Evolutionary conservation across 2,888 invertebrate species (phyloP).

Genomic region (Oxyteleia sp.): DNA sequence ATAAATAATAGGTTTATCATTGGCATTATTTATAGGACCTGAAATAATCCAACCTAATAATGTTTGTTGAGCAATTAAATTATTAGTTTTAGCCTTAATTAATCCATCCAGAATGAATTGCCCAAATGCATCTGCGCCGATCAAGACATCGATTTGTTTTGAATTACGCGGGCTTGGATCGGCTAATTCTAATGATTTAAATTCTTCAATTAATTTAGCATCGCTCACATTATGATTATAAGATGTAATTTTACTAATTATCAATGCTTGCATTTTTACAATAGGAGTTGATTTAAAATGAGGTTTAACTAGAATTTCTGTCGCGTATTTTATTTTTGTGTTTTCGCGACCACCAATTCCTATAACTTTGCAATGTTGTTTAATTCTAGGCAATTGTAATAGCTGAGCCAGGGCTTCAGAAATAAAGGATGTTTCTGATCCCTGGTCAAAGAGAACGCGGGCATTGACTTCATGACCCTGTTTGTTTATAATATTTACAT

Average conservation of each 20-base stretch:
- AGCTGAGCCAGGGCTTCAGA: background rate
- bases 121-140: too few species aligned
- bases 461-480: background rate
- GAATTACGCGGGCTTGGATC: too few species aligned
- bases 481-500: background rate
- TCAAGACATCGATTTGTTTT: too few species aligned
- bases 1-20: too few species aligned
- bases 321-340: background rate
- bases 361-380: background rate
- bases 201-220: too few species aligned
- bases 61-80: too few species aligned
- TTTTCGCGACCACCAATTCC: background rate
- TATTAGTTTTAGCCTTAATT: too few species aligned
- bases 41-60: too few species aligned
- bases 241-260: background rate
- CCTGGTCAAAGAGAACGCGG: background rate
- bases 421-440: slow-evolving; percentile 1
- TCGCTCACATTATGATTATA: background rate
- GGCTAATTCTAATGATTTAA: too few species aligned
- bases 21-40: too few species aligned
- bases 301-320: background rate
- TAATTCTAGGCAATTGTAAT: background rate
- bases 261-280: background rate
- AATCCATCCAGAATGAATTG: too few species aligned
- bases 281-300: background rate